Evolutionary conservation across 2,797 vertebrate genomes (phyloP).

Genomic region (Gambelia wislizenii): DNA sequence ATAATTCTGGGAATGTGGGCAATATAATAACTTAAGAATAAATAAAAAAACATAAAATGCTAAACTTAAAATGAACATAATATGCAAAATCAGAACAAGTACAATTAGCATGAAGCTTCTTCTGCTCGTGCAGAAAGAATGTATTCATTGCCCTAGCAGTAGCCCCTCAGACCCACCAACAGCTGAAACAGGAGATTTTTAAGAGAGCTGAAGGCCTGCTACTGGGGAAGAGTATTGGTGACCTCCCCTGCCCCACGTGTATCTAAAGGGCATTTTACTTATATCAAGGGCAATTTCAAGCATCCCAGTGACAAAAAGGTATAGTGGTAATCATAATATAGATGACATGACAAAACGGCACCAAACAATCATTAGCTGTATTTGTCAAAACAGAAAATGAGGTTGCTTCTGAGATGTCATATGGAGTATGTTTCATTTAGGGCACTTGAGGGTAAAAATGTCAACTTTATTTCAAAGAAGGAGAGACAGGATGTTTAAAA

Average conservation of each 20-base stretch:
- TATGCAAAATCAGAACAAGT: no score
- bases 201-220: neutral
- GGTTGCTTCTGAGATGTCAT: no score
- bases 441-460: neutral
- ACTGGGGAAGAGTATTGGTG: neutral
- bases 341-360: neutral
- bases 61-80: no score
- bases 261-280: neutral
- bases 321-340: neutral
- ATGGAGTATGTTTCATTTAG: neutral
- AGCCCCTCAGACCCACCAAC: no score
- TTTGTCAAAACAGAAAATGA: neutral
- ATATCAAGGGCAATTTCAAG: neutral
- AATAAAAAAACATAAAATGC: no score
- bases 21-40: no score
- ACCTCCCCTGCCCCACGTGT: neutral
- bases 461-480: neutral
- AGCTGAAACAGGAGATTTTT: neutral
- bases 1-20: no score
- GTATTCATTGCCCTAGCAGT: no score
- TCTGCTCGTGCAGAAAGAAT: no score
- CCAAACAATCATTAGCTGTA: neutral
- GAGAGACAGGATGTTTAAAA: neutral
- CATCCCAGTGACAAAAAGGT: neutral
- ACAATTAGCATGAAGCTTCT: no score